These are phyloP conservation scores for Polypedilum pembai DNA, from an alignment of 1,140 invertebrate species.

Conservation along the genomic window DNA sequence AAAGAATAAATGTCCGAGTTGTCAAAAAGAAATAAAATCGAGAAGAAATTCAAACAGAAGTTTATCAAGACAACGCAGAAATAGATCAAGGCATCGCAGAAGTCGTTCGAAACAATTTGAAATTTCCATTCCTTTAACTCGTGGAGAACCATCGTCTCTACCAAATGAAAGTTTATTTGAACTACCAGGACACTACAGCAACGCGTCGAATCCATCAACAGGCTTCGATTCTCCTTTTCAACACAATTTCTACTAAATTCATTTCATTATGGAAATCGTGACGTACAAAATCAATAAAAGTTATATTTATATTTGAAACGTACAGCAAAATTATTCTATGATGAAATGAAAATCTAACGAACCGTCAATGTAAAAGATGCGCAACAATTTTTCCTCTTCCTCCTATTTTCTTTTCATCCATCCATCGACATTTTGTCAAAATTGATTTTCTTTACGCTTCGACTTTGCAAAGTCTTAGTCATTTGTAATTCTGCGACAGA, in stretches of 20 bases:
- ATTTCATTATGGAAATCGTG: not conserved
- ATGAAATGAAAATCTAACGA: not conserved
- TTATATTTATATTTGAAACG: not conserved
- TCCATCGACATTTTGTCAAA: conserved; percentile 4
- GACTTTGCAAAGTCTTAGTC: not conserved
- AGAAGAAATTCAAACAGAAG: too few relatives aligned
- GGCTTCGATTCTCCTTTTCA: not conserved
- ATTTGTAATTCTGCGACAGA: not conserved
- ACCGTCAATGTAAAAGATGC: conserved; percentile 16
- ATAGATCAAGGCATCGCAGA: too few relatives aligned
- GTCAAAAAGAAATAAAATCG: too few relatives aligned
- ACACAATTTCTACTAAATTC: not conserved
- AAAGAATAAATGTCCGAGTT: too few relatives aligned
- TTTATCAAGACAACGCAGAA: too few relatives aligned
- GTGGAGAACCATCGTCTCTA: too few relatives aligned
- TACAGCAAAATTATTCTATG: not conserved
- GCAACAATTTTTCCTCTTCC: conserved; percentile 2
- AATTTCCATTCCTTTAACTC: too few relatives aligned
- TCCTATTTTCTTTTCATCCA: not conserved
- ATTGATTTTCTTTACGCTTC: not conserved
- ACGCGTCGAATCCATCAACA: too few relatives aligned
- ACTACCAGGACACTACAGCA: too few relatives aligned
- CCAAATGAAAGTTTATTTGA: too few relatives aligned
- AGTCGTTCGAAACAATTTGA: too few relatives aligned
- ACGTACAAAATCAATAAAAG: not conserved